Percentiles rank a stretch among this genome's conserved stretches.
Evolutionary conservation across 2,113 vertebrate species (phyloP).

Genomic region (Micromys minutus): DNA sequence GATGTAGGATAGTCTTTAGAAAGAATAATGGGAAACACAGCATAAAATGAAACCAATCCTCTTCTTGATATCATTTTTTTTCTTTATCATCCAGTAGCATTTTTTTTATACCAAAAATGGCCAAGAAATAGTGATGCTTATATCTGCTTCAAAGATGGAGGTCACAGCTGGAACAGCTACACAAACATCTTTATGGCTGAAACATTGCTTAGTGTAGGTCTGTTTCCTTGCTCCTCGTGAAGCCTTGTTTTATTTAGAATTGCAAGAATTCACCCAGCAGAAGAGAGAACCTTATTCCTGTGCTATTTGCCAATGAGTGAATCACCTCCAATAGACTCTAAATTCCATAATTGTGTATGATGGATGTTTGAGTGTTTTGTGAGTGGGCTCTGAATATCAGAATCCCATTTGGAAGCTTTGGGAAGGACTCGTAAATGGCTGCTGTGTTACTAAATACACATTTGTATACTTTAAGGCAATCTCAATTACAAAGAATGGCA

Average conservation of each 20-base stretch:
- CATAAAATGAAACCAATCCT: background rate
- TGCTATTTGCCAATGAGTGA: constrained; percentile 55
- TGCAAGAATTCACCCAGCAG: constrained; percentile 54
- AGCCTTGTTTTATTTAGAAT: constrained; percentile 20
- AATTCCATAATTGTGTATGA: constrained; percentile 70
- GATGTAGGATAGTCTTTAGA: background rate
- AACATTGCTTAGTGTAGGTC: background rate
- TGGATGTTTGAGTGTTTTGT: constrained; percentile 49
- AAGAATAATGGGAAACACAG: background rate
- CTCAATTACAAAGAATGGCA: constrained; percentile 53
- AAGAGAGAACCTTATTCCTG: constrained; percentile 5
- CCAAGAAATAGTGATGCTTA: background rate
- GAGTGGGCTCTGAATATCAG: constrained; percentile 62
- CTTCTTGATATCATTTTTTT: background rate
- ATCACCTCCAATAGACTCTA: constrained; percentile 60
- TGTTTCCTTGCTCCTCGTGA: constrained; percentile 56
- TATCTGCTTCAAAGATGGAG: background rate
- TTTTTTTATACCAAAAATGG: constrained; percentile 23
- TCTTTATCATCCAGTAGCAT: background rate
- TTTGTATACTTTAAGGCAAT: constrained; percentile 68
- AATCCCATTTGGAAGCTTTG: constrained; percentile 60
- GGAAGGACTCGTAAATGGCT: constrained; percentile 44
- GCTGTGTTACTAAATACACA: constrained; percentile 30
- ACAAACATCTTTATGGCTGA: constrained; percentile 6
- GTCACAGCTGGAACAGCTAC: constrained; percentile 49